Percentiles rank a stretch among this genome's conserved stretches.
These are phyloP conservation scores for Cremastinae sp. DNA, from an alignment of 2,888 invertebrate genomes.

Conservation along the genomic window DNA sequence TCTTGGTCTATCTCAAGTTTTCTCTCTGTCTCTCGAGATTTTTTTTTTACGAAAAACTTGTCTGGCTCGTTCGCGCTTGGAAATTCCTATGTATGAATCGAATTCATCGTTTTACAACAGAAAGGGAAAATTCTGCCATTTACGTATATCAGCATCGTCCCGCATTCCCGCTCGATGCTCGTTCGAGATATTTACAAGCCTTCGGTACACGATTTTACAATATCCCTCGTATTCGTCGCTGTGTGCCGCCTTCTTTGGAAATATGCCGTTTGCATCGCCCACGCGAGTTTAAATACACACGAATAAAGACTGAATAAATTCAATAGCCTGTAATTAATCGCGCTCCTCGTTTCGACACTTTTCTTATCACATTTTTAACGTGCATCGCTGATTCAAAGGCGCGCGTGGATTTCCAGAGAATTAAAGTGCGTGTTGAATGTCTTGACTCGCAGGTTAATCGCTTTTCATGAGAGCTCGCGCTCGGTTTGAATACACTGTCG, in stretches of 20 bases:
- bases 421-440: slow-evolving; percentile 3
- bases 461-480: slow-evolving; percentile 55
- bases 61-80: slow-evolving; percentile 1
- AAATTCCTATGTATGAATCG: slow-evolving; percentile 6
- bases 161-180: slow-evolving; percentile 20
- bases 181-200: slow-evolving; percentile 18
- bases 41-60: slow-evolving; percentile 12
- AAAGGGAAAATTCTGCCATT: slow-evolving; percentile 43
- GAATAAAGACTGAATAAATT: slow-evolving; percentile 43
- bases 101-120: slow-evolving; percentile 31
- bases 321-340: slow-evolving; percentile 55
- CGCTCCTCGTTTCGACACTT: slow-evolving; percentile 26
- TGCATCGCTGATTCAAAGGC: slow-evolving; percentile 7
- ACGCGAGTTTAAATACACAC: slow-evolving; percentile 9
- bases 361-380: slow-evolving; percentile 40
- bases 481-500: slow-evolving; percentile 55
- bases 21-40: background rate
- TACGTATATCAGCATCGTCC: slow-evolving; percentile 28
- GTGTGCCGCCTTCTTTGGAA: slow-evolving; percentile 48
- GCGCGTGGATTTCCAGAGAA: slow-evolving; percentile 1
- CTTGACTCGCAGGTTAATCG: slow-evolving; percentile 54
- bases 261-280: slow-evolving; percentile 23
- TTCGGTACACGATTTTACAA: slow-evolving; percentile 35
- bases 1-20: slow-evolving; percentile 12
- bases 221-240: background rate